Conservation (phyloP, 2,888 invertebrate species). For the Stenoptilia bipunctidactyla region DNA sequence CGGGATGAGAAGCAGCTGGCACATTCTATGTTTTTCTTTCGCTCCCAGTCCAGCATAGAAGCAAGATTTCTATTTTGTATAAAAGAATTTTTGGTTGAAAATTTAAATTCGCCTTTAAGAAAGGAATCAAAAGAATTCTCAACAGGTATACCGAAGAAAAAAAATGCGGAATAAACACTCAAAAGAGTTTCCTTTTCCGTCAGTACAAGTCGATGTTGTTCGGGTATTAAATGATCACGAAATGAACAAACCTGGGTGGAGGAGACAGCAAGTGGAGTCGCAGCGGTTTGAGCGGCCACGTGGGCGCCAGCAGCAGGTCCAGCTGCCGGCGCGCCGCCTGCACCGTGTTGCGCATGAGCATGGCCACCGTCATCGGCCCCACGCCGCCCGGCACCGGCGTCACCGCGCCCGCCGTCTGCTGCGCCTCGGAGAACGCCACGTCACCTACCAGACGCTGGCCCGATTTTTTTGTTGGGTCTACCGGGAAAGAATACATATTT, state of each 20-base stretch:
- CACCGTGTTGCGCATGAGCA: conserved; percentile 96
- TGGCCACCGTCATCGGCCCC: conserved; percentile 99
- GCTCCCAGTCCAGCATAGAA: too few relatives aligned
- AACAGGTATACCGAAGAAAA: too few relatives aligned
- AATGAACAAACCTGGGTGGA: conserved; percentile 81
- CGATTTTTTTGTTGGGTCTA: conserved; percentile 81
- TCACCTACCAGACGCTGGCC: conserved; percentile 95
- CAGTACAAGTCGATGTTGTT: too few relatives aligned
- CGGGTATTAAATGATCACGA: too few relatives aligned
- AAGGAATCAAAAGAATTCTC: too few relatives aligned
- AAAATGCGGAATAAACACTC: too few relatives aligned
- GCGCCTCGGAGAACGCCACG: conserved; percentile 88
- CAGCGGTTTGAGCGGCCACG: conserved; percentile 81
- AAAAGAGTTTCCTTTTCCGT: too few relatives aligned
- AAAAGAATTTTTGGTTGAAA: too few relatives aligned
- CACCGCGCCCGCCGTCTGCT: conserved; percentile 85
- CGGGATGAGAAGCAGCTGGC: too few relatives aligned
- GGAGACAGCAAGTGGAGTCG: conserved; percentile 75
- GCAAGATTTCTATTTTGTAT: too few relatives aligned
- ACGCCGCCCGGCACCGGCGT: conserved; percentile 98
- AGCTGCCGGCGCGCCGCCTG: conserved; percentile 80
- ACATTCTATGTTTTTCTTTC: too few relatives aligned
- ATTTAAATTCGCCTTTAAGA: too few relatives aligned
- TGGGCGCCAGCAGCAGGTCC: conserved; percentile 63
- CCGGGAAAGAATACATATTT: conserved; percentile 26